A percentile compares a stretch with the other conserved stretches of the same genome.
Evolutionary conservation across 1,140 invertebrate species (phyloP).

Genomic region (Teleopsis dalmanni): DNA sequence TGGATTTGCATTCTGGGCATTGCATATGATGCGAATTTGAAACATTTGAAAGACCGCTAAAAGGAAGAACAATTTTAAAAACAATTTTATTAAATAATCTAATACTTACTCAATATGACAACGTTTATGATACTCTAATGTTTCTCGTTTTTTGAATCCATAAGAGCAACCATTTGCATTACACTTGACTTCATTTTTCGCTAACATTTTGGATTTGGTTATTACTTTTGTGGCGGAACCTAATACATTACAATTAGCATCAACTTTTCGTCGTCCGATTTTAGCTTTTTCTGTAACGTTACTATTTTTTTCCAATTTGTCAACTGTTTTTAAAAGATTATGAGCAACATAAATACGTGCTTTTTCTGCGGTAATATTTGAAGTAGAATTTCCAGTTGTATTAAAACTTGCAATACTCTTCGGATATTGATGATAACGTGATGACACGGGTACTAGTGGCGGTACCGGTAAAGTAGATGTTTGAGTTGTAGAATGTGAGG

Average conservation of each 20-base stretch:
- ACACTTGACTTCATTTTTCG: constrained; percentile 12
- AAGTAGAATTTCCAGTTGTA: constrained; percentile 15
- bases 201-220: neutral
- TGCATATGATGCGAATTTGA: constrained; percentile 45
- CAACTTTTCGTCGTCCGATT: too few relatives aligned
- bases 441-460: constrained; percentile 2
- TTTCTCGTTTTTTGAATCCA: constrained; percentile 41
- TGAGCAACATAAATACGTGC: constrained; percentile 41
- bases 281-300: too few relatives aligned
- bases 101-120: constrained; percentile 51
- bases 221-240: constrained; percentile 14
- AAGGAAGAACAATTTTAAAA: neutral
- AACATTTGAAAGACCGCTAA: constrained; percentile 9
- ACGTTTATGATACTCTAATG: constrained; percentile 49
- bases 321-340: constrained; percentile 25
- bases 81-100: neutral
- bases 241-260: constrained; percentile 28
- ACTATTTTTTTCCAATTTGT: too few relatives aligned
- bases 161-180: constrained; percentile 39
- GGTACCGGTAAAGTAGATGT: constrained; percentile 15
- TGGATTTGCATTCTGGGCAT: constrained; percentile 59
- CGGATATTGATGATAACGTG: neutral
- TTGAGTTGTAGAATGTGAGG: neutral
- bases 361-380: constrained; percentile 18
- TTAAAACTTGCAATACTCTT: neutral